A percentile compares a stretch with the other conserved stretches of the same genome.
Evolutionary conservation across 2,888 invertebrate species (phyloP).

Genomic region (Thysanoteuthis rhombus): DNA sequence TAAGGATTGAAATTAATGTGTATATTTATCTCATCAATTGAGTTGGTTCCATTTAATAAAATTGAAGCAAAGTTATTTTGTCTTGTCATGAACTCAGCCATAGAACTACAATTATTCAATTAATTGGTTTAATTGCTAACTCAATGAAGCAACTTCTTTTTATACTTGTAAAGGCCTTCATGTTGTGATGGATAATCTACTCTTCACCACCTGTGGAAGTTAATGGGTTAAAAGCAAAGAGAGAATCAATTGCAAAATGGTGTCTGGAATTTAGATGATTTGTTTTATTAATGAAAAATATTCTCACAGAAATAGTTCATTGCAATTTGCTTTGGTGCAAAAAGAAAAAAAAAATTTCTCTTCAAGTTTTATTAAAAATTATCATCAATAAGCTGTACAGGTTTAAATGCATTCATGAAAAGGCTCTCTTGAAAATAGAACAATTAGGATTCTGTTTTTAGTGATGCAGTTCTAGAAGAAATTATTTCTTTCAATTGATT

Average conservation of each 20-base stretch:
- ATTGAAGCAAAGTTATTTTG: background rate
- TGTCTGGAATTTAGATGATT: background rate
- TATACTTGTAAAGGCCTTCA: no score
- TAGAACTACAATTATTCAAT: no score
- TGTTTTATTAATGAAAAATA: background rate
- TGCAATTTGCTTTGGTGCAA: background rate
- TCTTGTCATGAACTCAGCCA: background rate
- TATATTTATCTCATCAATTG: background rate
- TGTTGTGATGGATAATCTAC: no score
- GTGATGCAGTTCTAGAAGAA: no score
- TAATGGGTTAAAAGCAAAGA: background rate
- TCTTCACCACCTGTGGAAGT: no score
- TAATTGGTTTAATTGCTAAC: no score
- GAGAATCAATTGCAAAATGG: background rate
- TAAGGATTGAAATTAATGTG: background rate
- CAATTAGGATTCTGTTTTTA: no score
- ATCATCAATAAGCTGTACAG: background rate
- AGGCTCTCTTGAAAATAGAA: background rate
- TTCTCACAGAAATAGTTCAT: background rate
- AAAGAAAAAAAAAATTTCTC: background rate
- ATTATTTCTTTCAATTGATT: no score
- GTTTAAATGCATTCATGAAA: background rate
- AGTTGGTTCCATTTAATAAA: background rate
- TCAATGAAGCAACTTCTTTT: no score
- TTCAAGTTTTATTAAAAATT: background rate